A percentile compares a stretch with the other conserved stretches of the same genome.
Evolutionary conservation across 2,888 invertebrate genomes (phyloP).

Genomic region (Cantharis flavilabris): DNA sequence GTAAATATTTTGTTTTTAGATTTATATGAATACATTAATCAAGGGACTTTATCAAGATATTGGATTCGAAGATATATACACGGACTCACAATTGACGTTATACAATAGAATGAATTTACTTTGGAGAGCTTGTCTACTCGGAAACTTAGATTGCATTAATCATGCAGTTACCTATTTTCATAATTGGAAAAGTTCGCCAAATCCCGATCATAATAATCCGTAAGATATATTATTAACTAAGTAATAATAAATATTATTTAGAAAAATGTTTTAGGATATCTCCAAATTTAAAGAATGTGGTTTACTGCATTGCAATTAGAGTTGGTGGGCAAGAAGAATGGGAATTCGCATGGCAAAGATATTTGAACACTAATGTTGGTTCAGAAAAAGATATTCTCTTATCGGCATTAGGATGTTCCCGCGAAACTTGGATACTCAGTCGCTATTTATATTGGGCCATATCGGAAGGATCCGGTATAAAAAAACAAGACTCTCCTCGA

Average conservation of each 20-base stretch:
- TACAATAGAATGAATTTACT: conserved; percentile 75
- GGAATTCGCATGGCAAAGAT: conserved; percentile 86
- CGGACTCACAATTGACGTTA: conserved; percentile 70
- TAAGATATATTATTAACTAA: conserved; percentile 45
- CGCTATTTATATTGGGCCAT: conserved; percentile 78
- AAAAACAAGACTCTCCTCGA: conserved; percentile 79
- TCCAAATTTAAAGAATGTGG: conserved; percentile 79
- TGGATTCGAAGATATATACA: conserved; percentile 67
- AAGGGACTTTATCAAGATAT: conserved; percentile 69
- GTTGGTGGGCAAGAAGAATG: conserved; percentile 85
- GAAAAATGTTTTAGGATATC: conserved; percentile 66
- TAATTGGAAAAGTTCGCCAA: conserved; percentile 73
- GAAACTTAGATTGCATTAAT: conserved; percentile 73
- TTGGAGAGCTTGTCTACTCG: conserved; percentile 76
- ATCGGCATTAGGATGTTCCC: conserved; percentile 78
- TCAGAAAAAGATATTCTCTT: conserved; percentile 81
- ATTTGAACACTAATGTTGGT: conserved; percentile 74
- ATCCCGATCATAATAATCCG: conserved; percentile 77
- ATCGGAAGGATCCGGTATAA: conserved; percentile 73
- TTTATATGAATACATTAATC: conserved; percentile 69
- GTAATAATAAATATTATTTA: background rate
- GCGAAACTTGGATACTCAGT: conserved; percentile 80
- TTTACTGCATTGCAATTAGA: conserved; percentile 86
- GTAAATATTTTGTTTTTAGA: conserved; percentile 57
- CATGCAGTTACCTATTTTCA: conserved; percentile 74